Evolutionary conservation across 2,888 invertebrate genomes (phyloP), one percentile per base, ranked within the genome.

Genomic region (Caenorhabditis sulstoni): DNA sequence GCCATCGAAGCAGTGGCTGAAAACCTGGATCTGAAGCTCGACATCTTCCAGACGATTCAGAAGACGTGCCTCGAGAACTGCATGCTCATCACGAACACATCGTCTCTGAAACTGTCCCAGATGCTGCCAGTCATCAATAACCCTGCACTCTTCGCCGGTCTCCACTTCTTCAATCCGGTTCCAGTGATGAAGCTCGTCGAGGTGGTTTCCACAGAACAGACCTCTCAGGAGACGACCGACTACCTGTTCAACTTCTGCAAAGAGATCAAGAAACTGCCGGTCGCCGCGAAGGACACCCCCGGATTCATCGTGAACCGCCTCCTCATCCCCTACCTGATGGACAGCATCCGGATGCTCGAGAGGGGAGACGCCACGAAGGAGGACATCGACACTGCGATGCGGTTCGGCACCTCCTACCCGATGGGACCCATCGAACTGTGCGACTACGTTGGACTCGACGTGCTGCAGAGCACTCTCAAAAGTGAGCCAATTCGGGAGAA

Each of bases 131-230:
- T 66, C 58, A 81, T 84, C 35, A 52, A 71, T 11, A 74, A 79
- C 37, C 81, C 84, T 0, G 93, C 94, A 0, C 81, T 93, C 85
- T 95, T 95, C 91, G 95, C 94, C 20, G 96, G 96, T 0, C 92
- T 96, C 44, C 96, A 96, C 91, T 96, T 96, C 91, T 96, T 96
- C 92, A 96, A 95, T 91, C 96, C 96, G 0, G 96, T 95, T 0
- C 95, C 95, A 0, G 93, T 96, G 39, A 96, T 96, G 95, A 94
- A 94, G 87, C 92, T 96, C 0, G 91, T 96, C 22, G 96, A 96
- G 92, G 94, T 95, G 2, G 93, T 95, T 12, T 93, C 93, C 66
- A 94, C 93, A 22, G 92, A 93, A 0, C 93, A 94, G 76, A 95
- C 95, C 0, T 94, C 94, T 0, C 94, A 95, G 52, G 93, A 93